Evolutionary conservation across 1,140 invertebrate species (phyloP), one percentile per base, ranked within the genome.

Genomic region (Polypedilum vanderplanki): DNA sequence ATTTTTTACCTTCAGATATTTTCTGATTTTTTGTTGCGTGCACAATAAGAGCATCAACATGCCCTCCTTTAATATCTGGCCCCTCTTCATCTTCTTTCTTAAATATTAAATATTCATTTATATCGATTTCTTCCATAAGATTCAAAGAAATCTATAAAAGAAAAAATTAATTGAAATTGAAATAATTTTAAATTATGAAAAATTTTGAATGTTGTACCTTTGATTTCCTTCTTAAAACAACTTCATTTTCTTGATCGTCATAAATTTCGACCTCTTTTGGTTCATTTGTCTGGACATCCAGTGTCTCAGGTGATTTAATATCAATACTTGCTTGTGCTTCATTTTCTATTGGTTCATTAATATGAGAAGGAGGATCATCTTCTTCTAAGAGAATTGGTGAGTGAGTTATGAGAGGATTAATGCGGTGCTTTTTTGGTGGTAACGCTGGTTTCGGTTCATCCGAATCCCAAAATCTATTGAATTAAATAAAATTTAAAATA

Each of bases 11-110:
- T 74, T 82, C 81, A 74, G 78, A 76, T 74, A 77, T 77, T 77
- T 82, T 82, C 41, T 82, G 80, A 74, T 92, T 92, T 84, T 94
- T 94, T 73, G 95, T 96, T 18, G 96, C 96, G 80, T 96, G 92
- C 75, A 98, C 93, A 76, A 98, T 90, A 24, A 98, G 87, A 1
- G 94, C 95, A 83, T 98, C 95, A 0, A 95, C 89, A 78, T 92
- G 88, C 41, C 96, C 96, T 8, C 95, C 96, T 74, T 94, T 87
- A 57, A 98, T 90, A 78, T 96, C 94, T 0, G 94, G 92, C 7
- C 92, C 91, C 76, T 95, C 93, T 80, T 95, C 93, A 18, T 89
- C 90, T 18, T 90, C 88, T 78, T 91, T 91, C 79, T 93, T 93
- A 67, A 91, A 84, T 33, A 94, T 87, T 76, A 97, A 85, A 83